Percentiles rank a stretch among this genome's conserved stretches.
Evolutionary conservation across 2,797 vertebrate species (phyloP).

Genomic region (Acomys russatus): DNA sequence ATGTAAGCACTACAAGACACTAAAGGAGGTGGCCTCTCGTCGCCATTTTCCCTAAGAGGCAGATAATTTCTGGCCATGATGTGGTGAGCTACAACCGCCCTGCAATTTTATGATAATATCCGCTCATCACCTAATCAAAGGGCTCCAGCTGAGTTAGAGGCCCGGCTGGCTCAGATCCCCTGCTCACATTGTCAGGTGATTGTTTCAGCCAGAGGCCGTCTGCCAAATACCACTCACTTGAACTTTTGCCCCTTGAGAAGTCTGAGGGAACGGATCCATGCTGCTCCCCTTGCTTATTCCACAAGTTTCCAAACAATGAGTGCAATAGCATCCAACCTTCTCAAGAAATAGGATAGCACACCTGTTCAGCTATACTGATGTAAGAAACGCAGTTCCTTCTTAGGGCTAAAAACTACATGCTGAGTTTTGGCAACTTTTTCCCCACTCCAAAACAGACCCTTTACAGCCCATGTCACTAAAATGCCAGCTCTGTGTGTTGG

Average conservation of each 20-base stretch:
- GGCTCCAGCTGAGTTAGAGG: not conserved
- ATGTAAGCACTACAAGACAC: not conserved
- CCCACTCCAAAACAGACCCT: too few species aligned
- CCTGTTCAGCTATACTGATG: not conserved
- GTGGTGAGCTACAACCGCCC: not conserved
- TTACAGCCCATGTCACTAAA: not conserved
- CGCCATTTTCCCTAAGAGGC: constrained; percentile 50
- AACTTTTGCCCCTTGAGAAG: constrained; percentile 32
- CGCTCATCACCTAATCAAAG: constrained; percentile 68
- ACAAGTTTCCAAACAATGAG: not conserved
- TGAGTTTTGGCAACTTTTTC: not conserved
- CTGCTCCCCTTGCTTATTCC: not conserved
- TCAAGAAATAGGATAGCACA: not conserved
- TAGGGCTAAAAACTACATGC: fast-evolving
- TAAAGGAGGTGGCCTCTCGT: constrained; percentile 2
- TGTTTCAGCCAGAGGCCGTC: constrained; percentile 44
- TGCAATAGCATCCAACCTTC: not conserved
- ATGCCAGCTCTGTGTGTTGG: not conserved
- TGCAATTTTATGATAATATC: constrained; percentile 57
- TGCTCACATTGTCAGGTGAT: constrained; percentile 31
- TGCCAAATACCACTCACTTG: constrained; percentile 57
- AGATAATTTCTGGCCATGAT: not conserved
- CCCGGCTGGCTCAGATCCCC: constrained; percentile 20
- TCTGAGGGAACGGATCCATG: not conserved
- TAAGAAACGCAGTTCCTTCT: not conserved